Conservation (phyloP, 1,140 invertebrate species). For the Cotesia glomerata region DNA sequence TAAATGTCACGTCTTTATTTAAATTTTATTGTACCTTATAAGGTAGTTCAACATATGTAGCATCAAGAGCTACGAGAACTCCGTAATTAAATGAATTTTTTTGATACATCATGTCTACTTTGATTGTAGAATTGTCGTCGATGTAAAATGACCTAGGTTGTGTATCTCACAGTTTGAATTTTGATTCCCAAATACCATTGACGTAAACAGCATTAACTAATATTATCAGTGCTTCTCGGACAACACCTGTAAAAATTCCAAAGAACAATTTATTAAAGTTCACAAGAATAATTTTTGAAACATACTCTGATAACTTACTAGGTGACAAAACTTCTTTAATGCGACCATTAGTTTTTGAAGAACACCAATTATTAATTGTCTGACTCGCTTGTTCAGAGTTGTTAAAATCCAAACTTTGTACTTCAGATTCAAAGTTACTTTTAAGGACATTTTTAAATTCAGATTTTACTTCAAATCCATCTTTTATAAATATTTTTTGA, state of each 20-base stretch:
- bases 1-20: too few species aligned
- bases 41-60: constrained; percentile 70
- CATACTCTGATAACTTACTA: background rate
- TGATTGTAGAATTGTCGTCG: constrained; percentile 49
- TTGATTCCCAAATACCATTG: constrained; percentile 72
- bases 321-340: background rate
- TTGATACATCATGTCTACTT: constrained; percentile 61
- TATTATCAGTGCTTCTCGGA: constrained; percentile 60
- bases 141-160: constrained; percentile 55
- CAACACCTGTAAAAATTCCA: background rate
- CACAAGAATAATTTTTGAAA: background rate
- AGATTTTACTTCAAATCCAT: constrained; percentile 49
- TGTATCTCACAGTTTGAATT: constrained; percentile 67
- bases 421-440: constrained; percentile 48
- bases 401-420: background rate
- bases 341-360: background rate
- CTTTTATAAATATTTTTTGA: constrained; percentile 48
- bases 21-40: constrained; percentile 63
- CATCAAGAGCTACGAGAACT: constrained; percentile 60
- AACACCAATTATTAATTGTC: background rate
- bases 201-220: constrained; percentile 75
- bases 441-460: constrained; percentile 21
- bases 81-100: constrained; percentile 64
- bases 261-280: background rate
- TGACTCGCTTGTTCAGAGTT: background rate